Evolutionary conservation across 1,140 invertebrate species (phyloP), one percentile per base, ranked within the genome.

Genomic region (Brachionus paranguensis): DNA sequence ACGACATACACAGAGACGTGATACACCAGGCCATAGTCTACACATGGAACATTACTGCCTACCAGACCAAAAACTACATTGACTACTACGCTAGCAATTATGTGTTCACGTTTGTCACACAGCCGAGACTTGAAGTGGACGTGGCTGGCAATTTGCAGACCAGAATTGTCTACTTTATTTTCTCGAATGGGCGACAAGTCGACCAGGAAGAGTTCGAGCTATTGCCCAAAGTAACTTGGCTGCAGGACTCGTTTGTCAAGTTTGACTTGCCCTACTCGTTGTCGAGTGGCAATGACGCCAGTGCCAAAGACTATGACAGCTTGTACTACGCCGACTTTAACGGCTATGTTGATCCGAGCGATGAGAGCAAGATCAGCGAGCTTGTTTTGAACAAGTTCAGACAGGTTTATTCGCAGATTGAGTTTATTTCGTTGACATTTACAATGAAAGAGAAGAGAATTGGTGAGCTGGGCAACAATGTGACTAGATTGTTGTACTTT

Each of bases 31-130:
- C 78, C 37, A 81, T 81, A 37, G 41, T 81, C 17, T 81, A 64
- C 53, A 81, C 78, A 60, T 81, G 78, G 78, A 81, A 81, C 41
- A 60, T 81, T 1, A 81, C 78, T 17, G 78, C 78, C 12, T 81
- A 81, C 29, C 78, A 81, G 43, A 81, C 78, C 5, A 81, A 45
- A 14, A 27, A 64, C 17, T 81, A 45, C 20, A 14, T 81, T 12
- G 43, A 68, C 2, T 81, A 64, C 43, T 81, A 81, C 45, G 7
- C 14, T 1, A 81, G 64, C 20, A 81, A 81, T 45, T 81, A 81
- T 47, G 27, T 12, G 33, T 81, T 81, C 41, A 47, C 11, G 4
- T 81, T 81, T 47, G 17, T 81, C 3, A 3, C 50, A 7, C 41
- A 81, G 27, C 8, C 64, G 7, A 14, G 64, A n/a, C 55, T 81